Percentiles rank a stretch among this genome's conserved stretches.
Conservation (phyloP, 2,113 vertebrate genomes). For the Psittacula cyanocephala region DNA sequence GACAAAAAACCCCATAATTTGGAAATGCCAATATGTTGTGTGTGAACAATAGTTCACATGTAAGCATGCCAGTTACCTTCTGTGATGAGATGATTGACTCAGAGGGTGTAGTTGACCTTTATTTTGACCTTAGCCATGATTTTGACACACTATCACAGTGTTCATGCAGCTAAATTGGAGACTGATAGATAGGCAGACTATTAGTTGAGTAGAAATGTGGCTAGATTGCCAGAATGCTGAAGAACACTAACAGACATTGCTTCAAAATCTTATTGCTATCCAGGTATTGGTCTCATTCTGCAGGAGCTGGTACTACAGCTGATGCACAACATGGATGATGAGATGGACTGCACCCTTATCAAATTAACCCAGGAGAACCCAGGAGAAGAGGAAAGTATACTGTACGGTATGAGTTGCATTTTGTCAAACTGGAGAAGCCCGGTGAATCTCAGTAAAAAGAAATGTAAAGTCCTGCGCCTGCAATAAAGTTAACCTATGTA, state of each 20-base stretch:
- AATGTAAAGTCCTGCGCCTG: neutral
- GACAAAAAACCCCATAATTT: neutral
- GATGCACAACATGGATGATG: neutral
- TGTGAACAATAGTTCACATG: neutral
- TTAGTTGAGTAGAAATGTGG: neutral
- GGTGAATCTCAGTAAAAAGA: neutral
- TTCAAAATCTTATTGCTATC: neutral
- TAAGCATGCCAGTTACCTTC: neutral
- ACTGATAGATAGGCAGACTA: neutral
- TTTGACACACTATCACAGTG: neutral
- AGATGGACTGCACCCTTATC: neutral
- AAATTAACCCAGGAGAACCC: neutral
- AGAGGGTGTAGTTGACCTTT: neutral
- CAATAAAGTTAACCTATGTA: neutral
- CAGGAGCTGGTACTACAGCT: neutral
- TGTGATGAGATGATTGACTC: neutral
- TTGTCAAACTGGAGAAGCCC: neutral
- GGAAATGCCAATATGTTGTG: neutral
- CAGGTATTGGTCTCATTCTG: neutral
- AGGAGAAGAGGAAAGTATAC: neutral
- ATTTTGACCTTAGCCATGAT: neutral
- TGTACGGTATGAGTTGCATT: neutral
- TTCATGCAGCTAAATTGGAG: neutral
- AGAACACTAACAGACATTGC: neutral
- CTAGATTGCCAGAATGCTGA: neutral